Evolutionary conservation across 2,113 vertebrate genomes (phyloP), one percentile per base, ranked within the genome.

Genomic region (Crypturellus undulatus): DNA sequence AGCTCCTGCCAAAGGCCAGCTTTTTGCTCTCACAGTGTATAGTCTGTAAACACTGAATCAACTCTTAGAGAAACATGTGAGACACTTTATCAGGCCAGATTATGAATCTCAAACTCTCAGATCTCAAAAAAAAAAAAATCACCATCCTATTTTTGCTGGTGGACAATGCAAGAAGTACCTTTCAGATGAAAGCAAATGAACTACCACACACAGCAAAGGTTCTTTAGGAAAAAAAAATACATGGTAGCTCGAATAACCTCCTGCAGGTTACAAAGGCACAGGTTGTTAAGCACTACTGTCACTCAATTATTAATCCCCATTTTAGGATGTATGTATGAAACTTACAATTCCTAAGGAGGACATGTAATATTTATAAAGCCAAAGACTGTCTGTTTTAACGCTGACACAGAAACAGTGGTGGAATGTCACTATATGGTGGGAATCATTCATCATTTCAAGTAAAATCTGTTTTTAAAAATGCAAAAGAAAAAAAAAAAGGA

Each of bases 21-120:
- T 96, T 95, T 91, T 94, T 86, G 84, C 94, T 93, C 87, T 78
- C 0, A 0, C 79, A 88, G 64, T 58, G 79, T 71, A 81, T 93
- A 96, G 93, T 95, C 90, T 93, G 87, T 85, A 93, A 95, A 87
- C 83, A 97, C 96, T 92, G 83, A 71, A 85, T 76, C 87, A 92
- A 84, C 91, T 85, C 91, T 83, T 64, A 85, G 7, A 84, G 92
- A 95, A 92, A 83, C 67, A 92, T 42, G 78, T 14, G 87, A 93
- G 89, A 91, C 75, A 70, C 87, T 93, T 43, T 73, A 59, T 72
- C 51, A 80, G 81, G 56, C 60, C 89, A 28, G 45, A 85, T 47
- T 63, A 87, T 93, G 79, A 93, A 89, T 54, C 84, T 54, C 56
- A 75, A 68, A 58, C 38, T 94, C 88, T 90, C 70, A 84, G 67